Evolutionary conservation across 1,140 invertebrate genomes (phyloP), one percentile per base, ranked within the genome.

Genomic region (Caenorhabditis brenneri): DNA sequence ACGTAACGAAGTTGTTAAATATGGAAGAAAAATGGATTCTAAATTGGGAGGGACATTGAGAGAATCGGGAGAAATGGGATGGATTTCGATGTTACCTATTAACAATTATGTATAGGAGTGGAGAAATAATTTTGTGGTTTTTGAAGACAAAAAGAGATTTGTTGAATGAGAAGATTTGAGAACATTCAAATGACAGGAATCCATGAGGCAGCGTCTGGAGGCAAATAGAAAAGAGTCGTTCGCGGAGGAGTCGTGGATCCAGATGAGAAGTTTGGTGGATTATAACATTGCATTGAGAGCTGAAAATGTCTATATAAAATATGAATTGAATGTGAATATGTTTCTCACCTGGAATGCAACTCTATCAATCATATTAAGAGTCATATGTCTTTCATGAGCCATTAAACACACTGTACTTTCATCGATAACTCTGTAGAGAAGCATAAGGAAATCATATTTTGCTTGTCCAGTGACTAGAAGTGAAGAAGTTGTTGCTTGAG

Each of bases 331-430:
- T 48, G 22, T 16, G 1, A 31, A 22, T 24, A 31, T 27, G 24
- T 42, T 24, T 19, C 42, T 65, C 7, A 96, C 95, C 88, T 95
- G 94, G 91, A 94, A 95, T 27, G 96, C 96, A 85, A 98, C 92
- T 89, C 94, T 94, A 89, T 97, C 95, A 91, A 99, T 98, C 48
- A 98, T 93, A 69, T 94, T 93, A 53, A 98, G 93, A 0, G 96
- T 97, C 92, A 97, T 96, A 84, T 96, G 94, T 88, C 96, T 93
- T 91, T 99, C 97, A 92, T 99, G 97, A 0, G 95, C 95, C 97
- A 99, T 99, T 86, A 99, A 93, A 92, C 97, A 99, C 10, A 99
- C 97, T 1, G 97, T 99, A 53, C 95, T 97, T 90, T 97, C 96
- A 88, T 96, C 95, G 39, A 99, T 96, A 27, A 99, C 97, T 91